phyloP scores from a whole-genome alignment of 2,888 invertebrate genomes.

The Hemistola chrysoprasaria region DNA sequence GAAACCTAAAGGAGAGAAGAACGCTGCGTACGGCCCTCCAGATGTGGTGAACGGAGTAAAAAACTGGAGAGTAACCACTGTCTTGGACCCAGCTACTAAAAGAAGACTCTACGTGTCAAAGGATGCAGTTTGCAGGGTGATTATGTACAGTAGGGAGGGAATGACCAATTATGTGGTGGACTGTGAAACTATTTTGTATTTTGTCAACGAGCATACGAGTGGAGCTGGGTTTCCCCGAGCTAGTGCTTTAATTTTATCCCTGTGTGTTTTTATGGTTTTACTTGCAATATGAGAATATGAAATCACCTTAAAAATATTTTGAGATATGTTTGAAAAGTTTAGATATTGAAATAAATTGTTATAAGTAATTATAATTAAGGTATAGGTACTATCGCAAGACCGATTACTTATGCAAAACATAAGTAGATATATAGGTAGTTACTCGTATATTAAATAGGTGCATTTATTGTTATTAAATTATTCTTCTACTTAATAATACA shows the following conservation, averaged over 20 bases:
- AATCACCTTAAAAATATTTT: too few species aligned
- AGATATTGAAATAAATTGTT: too few species aligned
- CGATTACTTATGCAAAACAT: too few species aligned
- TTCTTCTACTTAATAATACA: too few species aligned
- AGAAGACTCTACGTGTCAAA: conserved; percentile 63
- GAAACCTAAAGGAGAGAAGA: conserved; percentile 45
- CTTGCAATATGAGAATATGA: too few species aligned
- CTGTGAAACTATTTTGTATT: conserved; percentile 63
- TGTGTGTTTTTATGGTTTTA: conserved; percentile 17
- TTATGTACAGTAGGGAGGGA: conserved; percentile 69
- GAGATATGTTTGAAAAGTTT: too few species aligned
- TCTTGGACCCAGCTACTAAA: conserved; percentile 59
- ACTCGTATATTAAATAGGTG: too few species aligned
- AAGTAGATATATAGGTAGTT: too few species aligned
- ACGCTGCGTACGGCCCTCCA: conserved; percentile 37
- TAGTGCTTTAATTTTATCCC: conserved; percentile 8
- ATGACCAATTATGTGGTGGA: conserved; percentile 63
- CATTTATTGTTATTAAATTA: too few species aligned
- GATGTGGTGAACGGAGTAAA: conserved; percentile 40
- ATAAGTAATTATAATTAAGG: too few species aligned
- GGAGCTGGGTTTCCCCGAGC: conserved; percentile 26
- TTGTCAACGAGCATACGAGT: conserved; percentile 56
- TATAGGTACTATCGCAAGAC: too few species aligned
- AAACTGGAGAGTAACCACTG: conserved; percentile 62
- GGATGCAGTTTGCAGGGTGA: conserved; percentile 59